phyloP scores from a whole-genome alignment of 2,797 vertebrate genomes.

The Atherinosoma microstoma region DNA sequence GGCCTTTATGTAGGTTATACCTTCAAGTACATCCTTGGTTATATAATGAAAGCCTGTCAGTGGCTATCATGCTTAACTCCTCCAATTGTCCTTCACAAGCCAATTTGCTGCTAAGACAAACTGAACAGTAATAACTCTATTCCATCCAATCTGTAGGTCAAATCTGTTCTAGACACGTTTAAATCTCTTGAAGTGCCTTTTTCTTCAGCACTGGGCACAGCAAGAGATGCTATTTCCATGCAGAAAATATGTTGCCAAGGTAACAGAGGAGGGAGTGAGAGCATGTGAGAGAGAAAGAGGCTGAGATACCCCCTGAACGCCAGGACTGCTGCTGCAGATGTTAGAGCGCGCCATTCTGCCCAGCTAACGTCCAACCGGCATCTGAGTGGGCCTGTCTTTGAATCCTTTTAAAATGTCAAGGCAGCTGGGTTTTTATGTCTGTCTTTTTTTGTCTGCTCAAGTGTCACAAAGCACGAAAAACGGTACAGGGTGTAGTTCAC shows the following conservation, averaged over 20 bases:
- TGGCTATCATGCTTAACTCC: slow-evolving; percentile 27
- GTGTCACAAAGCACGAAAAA: slow-evolving; percentile 11
- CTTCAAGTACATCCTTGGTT: slow-evolving; percentile 16
- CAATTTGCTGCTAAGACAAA: slow-evolving; percentile 38
- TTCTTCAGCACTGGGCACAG: slow-evolving; percentile 60
- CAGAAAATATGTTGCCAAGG: slow-evolving; percentile 87
- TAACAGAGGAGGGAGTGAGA: slow-evolving; percentile 81
- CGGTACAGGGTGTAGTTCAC: slow-evolving; percentile 22
- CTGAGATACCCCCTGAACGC: slow-evolving; percentile 72
- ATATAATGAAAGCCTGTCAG: slow-evolving; percentile 33
- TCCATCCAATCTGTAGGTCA: slow-evolving; percentile 48
- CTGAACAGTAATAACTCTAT: slow-evolving; percentile 40
- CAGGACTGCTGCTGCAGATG: slow-evolving; percentile 69
- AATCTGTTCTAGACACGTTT: slow-evolving; percentile 55
- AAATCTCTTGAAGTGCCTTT: slow-evolving; percentile 57
- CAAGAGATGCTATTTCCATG: slow-evolving; percentile 84
- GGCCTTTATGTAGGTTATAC: neutral
- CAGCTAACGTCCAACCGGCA: slow-evolving; percentile 44
- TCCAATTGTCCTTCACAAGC: slow-evolving; percentile 30
- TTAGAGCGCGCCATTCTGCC: slow-evolving; percentile 56
- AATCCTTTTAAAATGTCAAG: slow-evolving; percentile 43
- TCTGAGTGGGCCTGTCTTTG: slow-evolving; percentile 34
- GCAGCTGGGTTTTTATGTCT: slow-evolving; percentile 14
- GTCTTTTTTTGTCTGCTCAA: slow-evolving; percentile 23
- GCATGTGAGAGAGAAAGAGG: slow-evolving; percentile 35